Base-by-base conservation (phyloP, 2,888 invertebrate species). In the Ernsta delagoae region DNA sequence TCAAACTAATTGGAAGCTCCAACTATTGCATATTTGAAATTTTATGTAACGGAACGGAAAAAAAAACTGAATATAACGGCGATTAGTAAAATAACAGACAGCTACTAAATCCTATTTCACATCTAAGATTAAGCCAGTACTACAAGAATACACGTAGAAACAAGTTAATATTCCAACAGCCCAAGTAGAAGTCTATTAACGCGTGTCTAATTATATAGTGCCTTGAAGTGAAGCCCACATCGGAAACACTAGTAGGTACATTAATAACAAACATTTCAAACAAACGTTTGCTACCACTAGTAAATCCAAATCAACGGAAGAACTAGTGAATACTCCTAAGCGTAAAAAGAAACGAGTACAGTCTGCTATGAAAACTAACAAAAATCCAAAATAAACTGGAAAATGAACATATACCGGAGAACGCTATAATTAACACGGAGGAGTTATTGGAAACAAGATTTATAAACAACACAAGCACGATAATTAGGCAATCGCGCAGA, bases 141-240 rank as follows among this genome's bases (percentile, higher is more conserved):
- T 11, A 11, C 31, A 12, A 4, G 54, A 31, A 54, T 31, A 50
- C 16, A 50, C 16, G 50, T 16, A 50, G 50, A 36, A 57, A 36
- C 57, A 57, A n/a, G 36, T 57, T 57, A 54, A 57, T 31, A 57
- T 57, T 57, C 36, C n/a, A n/a, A 57, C 36, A 12, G 57, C 11
- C 5, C 54, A 31, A 54, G 54, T 11, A 31, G 31, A 2, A 54
- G 54, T 31, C 9, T 54, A 54, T 54, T 50, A 54, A 31, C 9
- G 5, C 31, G 31, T 11, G 54, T 54, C 54, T 54, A 53, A 53
- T 53, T 53, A 53, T 53, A 54, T 50, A 54, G 54, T 11, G 31
- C 54, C 54, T 54, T 11, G 54, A 54, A 8, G 53, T 12, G 53
- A 53, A 53, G 31, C 54, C 54, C 11, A 11, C 54, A 11, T 11